Percentiles rank a stretch among this genome's conserved stretches.
These are phyloP conservation scores for Athetis lepigone DNA, from an alignment of 2,888 invertebrate genomes.

Conservation along the genomic window DNA sequence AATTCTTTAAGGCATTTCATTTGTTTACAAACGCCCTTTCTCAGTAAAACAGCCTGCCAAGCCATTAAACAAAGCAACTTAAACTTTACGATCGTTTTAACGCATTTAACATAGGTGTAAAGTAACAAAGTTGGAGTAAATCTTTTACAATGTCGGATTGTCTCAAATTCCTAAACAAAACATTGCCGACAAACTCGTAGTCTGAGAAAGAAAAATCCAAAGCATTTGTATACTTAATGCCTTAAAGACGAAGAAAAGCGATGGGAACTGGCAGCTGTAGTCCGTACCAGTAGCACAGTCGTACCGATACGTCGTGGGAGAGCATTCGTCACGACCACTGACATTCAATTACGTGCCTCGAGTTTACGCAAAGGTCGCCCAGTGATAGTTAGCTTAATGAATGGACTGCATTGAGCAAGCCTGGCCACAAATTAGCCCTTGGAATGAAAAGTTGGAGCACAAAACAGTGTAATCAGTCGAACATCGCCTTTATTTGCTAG, in stretches of 20 bases:
- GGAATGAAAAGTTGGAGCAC: not conserved
- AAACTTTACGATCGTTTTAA: constrained; percentile 1
- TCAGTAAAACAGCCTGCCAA: not conserved
- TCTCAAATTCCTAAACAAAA: constrained; percentile 36
- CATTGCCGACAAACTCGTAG: constrained; percentile 15
- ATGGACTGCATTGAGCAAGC: constrained; percentile 41
- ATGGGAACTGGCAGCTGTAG: constrained; percentile 52
- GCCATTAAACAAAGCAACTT: constrained; percentile 1
- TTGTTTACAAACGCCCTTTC: constrained; percentile 9
- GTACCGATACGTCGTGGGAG: constrained; percentile 43
- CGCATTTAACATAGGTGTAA: constrained; percentile 13
- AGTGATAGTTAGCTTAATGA: constrained; percentile 24
- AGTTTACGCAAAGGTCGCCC: constrained; percentile 39
- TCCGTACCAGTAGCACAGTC: not conserved
- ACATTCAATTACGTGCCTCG: constrained; percentile 48
- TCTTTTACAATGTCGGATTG: constrained; percentile 30
- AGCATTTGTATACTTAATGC: constrained; percentile 53
- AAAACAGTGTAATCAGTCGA: not conserved
- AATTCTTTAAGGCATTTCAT: too few species aligned
- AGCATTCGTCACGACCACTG: constrained; percentile 53
- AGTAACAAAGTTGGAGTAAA: constrained; percentile 24
- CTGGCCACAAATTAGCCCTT: constrained; percentile 3
- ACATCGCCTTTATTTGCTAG: not conserved
- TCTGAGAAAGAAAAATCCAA: constrained; percentile 18
- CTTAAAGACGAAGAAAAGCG: constrained; percentile 36